A percentile compares a stretch with the other conserved stretches of the same genome.
Conservation (phyloP, 2,888 invertebrate genomes). For the Xylocampa areola region DNA sequence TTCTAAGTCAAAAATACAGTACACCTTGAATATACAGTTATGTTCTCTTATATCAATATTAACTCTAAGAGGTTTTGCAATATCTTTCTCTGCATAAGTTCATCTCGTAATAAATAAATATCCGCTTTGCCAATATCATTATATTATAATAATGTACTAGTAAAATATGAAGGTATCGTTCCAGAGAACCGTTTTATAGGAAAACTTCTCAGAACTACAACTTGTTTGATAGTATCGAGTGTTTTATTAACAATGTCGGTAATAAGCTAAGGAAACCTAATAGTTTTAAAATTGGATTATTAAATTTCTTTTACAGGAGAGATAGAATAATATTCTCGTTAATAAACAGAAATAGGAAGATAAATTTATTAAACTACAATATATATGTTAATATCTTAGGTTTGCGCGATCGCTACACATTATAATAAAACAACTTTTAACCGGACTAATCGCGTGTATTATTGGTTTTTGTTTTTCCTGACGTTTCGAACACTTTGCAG, state of each 20-base stretch:
- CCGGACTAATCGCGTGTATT: too few species aligned
- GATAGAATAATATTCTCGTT: background rate
- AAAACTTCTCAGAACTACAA: slow-evolving; percentile 26
- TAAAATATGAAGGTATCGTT: slow-evolving; percentile 31
- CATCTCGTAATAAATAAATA: slow-evolving; percentile 16
- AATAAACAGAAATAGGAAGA: too few species aligned
- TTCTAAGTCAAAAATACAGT: too few species aligned
- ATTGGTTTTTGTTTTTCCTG: too few species aligned
- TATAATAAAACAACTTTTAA: too few species aligned
- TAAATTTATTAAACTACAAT: too few species aligned
- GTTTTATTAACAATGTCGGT: slow-evolving; percentile 27
- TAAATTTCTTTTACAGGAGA: too few species aligned
- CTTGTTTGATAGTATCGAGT: slow-evolving; percentile 22
- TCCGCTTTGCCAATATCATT: background rate
- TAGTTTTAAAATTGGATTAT: background rate
- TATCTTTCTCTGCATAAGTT: background rate
- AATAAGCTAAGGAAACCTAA: slow-evolving; percentile 5
- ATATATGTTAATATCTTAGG: too few species aligned
- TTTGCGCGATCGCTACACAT: too few species aligned
- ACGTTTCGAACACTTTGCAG: too few species aligned
- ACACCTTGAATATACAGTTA: too few species aligned
- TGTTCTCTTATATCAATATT: too few species aligned
- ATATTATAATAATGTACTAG: slow-evolving; percentile 24
- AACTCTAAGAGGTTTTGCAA: background rate
- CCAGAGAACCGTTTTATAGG: slow-evolving; percentile 13